These are phyloP conservation scores for Bactericera cockerelli DNA, from an alignment of 1,140 invertebrate genomes.

Conservation along the genomic window DNA sequence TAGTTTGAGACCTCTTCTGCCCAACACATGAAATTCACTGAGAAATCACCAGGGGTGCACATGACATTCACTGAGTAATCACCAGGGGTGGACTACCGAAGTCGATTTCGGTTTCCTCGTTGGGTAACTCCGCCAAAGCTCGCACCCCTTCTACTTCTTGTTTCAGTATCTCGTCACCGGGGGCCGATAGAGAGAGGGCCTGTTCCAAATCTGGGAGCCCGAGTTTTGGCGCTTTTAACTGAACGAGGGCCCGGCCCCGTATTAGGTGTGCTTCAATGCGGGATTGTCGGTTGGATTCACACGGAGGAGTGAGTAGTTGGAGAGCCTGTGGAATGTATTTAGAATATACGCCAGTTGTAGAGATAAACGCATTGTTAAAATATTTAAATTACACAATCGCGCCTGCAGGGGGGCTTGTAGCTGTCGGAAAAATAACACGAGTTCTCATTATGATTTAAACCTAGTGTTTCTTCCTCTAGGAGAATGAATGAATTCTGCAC, in stretches of 20 bases:
- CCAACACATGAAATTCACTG: no score
- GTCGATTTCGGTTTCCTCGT: not conserved
- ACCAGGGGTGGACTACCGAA: not conserved
- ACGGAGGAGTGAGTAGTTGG: slow-evolving; percentile 51
- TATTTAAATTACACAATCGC: no score
- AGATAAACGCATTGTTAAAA: slow-evolving; percentile 23
- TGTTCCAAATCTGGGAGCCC: slow-evolving; percentile 57
- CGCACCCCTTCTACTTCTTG: slow-evolving; percentile 30
- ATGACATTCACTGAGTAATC: not conserved
- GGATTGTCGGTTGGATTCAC: slow-evolving; percentile 48
- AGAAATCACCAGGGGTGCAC: no score
- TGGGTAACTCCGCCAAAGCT: not conserved
- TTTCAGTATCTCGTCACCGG: slow-evolving; percentile 34
- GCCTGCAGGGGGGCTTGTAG: no score
- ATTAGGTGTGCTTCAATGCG: slow-evolving; percentile 51
- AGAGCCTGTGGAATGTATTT: slow-evolving; percentile 50
- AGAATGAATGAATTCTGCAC: no score
- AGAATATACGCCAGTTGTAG: slow-evolving; percentile 22
- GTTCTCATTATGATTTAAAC: no score
- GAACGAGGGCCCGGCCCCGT: slow-evolving; percentile 51
- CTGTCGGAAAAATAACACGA: no score
- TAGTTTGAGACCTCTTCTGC: no score
- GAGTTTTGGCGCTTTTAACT: slow-evolving; percentile 50
- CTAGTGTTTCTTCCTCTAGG: no score
- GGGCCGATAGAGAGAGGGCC: slow-evolving; percentile 41